Base-by-base conservation (phyloP, 1,140 invertebrate genomes). In the Thaumatotibia leucotreta region DNA sequence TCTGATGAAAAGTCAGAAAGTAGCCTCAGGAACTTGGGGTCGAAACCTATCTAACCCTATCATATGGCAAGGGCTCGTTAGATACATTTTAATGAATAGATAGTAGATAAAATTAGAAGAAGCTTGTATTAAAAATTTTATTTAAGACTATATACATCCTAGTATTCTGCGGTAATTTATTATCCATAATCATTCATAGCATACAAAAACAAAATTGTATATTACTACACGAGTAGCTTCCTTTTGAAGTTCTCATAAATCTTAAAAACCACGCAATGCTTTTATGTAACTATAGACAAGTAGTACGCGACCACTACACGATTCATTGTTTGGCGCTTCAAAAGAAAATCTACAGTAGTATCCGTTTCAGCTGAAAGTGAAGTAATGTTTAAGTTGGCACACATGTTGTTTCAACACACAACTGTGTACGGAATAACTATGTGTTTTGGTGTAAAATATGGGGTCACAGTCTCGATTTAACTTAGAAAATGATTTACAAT, bases 221-320 rank as follows among this genome's bases (percentile, higher is more conserved):
- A 45, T 45, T 20, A 45, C 35, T 45, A 24, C 50, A 27, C n/a
- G 17, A 54, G 11, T 54, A n/a, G n/a, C n/a, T n/a, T 24, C 49
- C 50, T 54, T 54, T 54, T 54, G 22, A 54, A 54, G 50, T 54
- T 22, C 50, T 27, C 50, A 27, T 54, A 54, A 23, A 54, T 27
- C 50, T 27, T 2, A 27, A 24, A 54, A 11, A 14, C 6, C 17
- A 50, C 20, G 50, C 50, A 54, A 54, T 0, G 17, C 20, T 54
- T n/a, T n/a, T 54, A 54, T 24, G 50, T 24, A 24, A 54, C 49
- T 22, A 54, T 27, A 54, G 50, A 54, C 50, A 24, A 54, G 39
- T 23, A 54, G 22, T 54, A 22, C 17, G n/a, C n/a, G n/a, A n/a
- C n/a, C n/a, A n/a, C n/a, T n/a, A n/a, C n/a, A 22, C 22, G 17